phyloP scores from a whole-genome alignment of 2,797 vertebrate genomes.

The Orestias chungarensis region DNA sequence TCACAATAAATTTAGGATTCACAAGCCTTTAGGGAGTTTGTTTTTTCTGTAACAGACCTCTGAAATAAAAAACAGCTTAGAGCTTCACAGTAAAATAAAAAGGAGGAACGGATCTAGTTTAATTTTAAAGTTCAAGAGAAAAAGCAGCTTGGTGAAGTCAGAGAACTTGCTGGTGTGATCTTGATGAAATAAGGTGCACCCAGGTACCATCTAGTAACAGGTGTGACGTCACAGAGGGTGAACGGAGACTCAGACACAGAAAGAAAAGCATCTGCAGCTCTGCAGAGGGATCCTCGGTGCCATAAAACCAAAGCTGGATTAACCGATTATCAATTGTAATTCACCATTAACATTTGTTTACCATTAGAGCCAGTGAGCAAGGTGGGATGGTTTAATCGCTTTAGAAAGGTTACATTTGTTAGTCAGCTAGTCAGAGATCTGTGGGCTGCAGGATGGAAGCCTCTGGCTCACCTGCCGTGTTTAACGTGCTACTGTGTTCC shows the following conservation, averaged over 20 bases:
- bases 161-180: conserved; percentile 28
- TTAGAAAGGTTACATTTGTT: neutral
- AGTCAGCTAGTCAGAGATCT: conserved; percentile 22
- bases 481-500: conserved; percentile 54
- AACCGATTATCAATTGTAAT: neutral
- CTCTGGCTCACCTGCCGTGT: conserved; percentile 35
- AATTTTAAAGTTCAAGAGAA: conserved; percentile 49
- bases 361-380: conserved; percentile 3
- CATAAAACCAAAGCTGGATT: neutral
- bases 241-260: conserved; percentile 24
- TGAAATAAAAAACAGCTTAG: conserved; percentile 38
- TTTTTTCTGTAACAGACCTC: conserved; percentile 61
- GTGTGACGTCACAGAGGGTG: conserved; percentile 40
- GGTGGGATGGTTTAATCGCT: conserved; percentile 6
- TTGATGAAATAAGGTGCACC: conserved; percentile 43
- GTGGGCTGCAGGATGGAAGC: conserved; percentile 30
- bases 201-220: conserved; percentile 50
- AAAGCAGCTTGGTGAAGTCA: conserved; percentile 50
- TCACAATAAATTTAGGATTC: conserved; percentile 67
- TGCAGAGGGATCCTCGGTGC: conserved; percentile 4
- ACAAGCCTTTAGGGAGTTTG: conserved; percentile 47
- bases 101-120: conserved; percentile 53
- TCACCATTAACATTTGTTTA: conserved; percentile 9
- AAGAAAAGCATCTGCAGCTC: conserved; percentile 25
- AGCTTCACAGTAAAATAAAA: conserved; percentile 42